Evolutionary conservation across 2,797 vertebrate genomes (phyloP), one percentile per base, ranked within the genome.

Genomic region (Crax fasciolata): DNA sequence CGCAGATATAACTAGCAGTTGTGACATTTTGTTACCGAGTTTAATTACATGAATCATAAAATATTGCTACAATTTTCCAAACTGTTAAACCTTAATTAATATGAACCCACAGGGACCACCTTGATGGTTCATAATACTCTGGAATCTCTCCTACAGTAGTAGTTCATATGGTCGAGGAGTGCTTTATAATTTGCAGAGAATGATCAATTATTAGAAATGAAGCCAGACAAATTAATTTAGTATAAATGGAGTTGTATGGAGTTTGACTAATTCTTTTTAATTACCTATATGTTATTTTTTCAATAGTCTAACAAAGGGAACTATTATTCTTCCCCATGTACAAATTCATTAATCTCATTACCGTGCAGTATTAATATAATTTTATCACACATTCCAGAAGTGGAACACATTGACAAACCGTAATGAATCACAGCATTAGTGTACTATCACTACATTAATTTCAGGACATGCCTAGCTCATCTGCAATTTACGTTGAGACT

Each of bases 311-410:
- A 98, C 98, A 98, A 98, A 99, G 86, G 97, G 97, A 94, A 94
- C 97, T 97, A 97, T 98, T 98, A 97, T 98, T 98, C 98, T 98
- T 97, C 97, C 96, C 97, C 96, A 90, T 97, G 98, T 98, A 97
- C 98, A 98, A 98, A 98, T 99, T 98, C 99, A 99, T 99, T 99
- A 99, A 99, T 99, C 99, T 99, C 98, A 99, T 99, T 99, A 99
- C 99, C 97, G 97, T 98, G 98, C 98, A 98, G 99, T 99, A 99
- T 99, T 99, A 99, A 99, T 99, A 99, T 99, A 98, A 99, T 99
- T 99, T 99, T 99, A 99, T 99, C 99, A 97, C 98, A 98, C 98
- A 98, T 99, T 99, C 99, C 99, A 99, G 99, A 99, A 99, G 98
- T 98, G 98, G 98, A 96, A 98, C 97, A 98, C 98, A 98, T 98